Base-by-base conservation (phyloP, 2,113 vertebrate species). In the Pygoscelis adeliae region DNA sequence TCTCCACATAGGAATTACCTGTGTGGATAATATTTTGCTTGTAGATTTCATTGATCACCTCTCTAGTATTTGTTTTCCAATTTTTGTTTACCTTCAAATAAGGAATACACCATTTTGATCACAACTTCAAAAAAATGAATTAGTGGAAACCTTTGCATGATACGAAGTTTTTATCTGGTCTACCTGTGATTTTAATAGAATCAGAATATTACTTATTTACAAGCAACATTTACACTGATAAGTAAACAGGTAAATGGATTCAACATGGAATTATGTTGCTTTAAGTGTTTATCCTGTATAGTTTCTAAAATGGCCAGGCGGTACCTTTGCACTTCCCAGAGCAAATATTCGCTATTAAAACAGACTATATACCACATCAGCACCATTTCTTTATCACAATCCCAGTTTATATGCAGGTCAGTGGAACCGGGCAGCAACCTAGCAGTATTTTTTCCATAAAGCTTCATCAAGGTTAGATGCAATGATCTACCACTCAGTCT, bases 141-240 rank as follows among this genome's bases (percentile, higher is more conserved):
- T 12, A 15, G 32, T 25, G 38, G n/a, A 49, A 87, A 20, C 7
- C 13, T 34, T 0, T 63, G 46, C 52, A 22, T 2, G 9, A 38
- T 14, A 26, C 3, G 2, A 67, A 66, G 30, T 4, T 40, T 73
- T 52, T 4, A 82, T 5, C 47, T n/a, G 55, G 13, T 25, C 36
- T 42, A 3, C 2, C 1, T 0, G 8, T 5, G 12, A 61, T 46
- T 74, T 47, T 38, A 56, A 6, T 1, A 61, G 58, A 47, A 47
- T 5, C 34, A 44, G 26, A 30, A 34, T 1, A 7, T 4, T 20
- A 47, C 38, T 47, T 29, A 71, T 7, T 52, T 7, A 29, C 30
- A 40, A 77, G 55, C 62, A 89, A 74, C 26, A 62, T 0, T 49
- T 36, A 32, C 61, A 18, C 23, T 55, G 56, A 2, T 11, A 67